These are phyloP conservation scores for Chouioia cunea DNA, from an alignment of 2,888 invertebrate species.

Conservation along the genomic window DNA sequence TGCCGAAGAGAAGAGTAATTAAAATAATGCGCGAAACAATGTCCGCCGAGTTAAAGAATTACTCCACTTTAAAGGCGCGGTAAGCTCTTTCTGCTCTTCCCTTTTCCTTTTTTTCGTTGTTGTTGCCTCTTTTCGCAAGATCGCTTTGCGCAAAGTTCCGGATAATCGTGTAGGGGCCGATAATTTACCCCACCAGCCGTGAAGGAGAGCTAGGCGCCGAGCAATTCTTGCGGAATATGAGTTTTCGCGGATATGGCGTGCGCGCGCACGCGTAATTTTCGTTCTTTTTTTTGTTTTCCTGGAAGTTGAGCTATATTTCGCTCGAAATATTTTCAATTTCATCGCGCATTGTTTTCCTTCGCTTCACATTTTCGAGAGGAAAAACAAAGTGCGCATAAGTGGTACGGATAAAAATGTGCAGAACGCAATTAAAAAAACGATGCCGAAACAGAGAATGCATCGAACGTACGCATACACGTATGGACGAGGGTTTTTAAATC, in stretches of 20 bases:
- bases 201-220: conserved; percentile 20
- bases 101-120: conserved; percentile 21
- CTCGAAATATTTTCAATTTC: too few species aligned
- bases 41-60: conserved; percentile 4
- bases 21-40: conserved; percentile 32
- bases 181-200: conserved; percentile 16
- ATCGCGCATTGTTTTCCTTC: too few species aligned
- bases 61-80: conserved; percentile 10
- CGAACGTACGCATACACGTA: too few species aligned
- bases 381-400: too few species aligned
- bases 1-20: not conserved
- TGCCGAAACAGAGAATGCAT: too few species aligned
- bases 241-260: conserved; percentile 8
- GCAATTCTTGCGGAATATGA: conserved; percentile 22
- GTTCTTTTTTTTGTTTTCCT: too few species aligned
- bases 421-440: too few species aligned
- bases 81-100: conserved; percentile 25
- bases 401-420: too few species aligned
- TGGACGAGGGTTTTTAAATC: not conserved
- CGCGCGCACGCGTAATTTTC: not conserved
- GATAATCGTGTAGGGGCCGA: conserved; percentile 11
- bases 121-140: conserved; percentile 12
- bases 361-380: too few species aligned
- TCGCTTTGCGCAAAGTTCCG: not conserved
- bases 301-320: too few species aligned